Conservation (phyloP, 2,888 invertebrate genomes). For the Lacanobia oleracea region DNA sequence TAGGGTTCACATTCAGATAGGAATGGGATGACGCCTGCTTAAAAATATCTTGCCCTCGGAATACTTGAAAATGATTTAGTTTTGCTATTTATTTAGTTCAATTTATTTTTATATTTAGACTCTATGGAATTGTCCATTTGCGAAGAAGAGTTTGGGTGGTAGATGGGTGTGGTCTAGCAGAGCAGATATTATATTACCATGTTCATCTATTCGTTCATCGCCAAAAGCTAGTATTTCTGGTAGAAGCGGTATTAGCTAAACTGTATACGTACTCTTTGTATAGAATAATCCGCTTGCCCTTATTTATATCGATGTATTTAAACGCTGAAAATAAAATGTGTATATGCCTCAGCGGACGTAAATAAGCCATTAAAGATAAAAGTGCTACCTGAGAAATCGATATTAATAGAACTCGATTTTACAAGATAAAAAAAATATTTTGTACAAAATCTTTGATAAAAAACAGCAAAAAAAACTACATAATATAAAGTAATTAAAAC, state of each 20-base stretch:
- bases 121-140: neutral
- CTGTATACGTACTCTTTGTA: neutral
- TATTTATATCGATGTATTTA: neutral
- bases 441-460: no score
- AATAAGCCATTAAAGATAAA: no score
- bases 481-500: no score
- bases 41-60: neutral
- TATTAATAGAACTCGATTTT: no score
- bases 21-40: neutral
- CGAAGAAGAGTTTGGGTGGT: neutral
- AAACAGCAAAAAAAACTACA: no score
- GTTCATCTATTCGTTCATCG: neutral
- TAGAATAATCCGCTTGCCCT: neutral
- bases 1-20: neutral
- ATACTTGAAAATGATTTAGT: neutral
- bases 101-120: neutral
- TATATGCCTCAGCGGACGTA: no score
- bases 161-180: neutral
- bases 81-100: neutral
- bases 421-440: no score
- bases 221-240: neutral
- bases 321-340: neutral
- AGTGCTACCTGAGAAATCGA: no score
- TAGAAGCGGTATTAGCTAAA: neutral
- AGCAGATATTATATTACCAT: neutral